Evolutionary conservation across 2,113 vertebrate species (phyloP), one percentile per base, ranked within the genome.

Genomic region (Cinclus mexicanus): DNA sequence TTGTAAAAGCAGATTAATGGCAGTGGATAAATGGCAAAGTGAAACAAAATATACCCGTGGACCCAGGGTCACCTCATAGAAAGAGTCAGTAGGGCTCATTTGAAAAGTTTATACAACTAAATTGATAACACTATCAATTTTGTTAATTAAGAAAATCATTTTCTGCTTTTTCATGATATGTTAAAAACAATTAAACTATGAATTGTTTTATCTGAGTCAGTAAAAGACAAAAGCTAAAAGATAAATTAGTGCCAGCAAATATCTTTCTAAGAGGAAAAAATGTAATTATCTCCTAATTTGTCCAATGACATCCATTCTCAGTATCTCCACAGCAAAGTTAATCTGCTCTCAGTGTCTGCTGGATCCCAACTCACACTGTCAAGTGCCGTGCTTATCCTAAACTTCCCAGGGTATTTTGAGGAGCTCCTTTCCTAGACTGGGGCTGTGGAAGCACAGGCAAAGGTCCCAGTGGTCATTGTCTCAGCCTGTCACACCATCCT

Each of bases 161-260:
- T 87, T 63, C 50, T 93, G 14, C 5, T 63, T 10, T 56, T 16
- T 83, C 9, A 14, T 46, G 19, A 28, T 47, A 50, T 6, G 4
- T 53, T 83, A 69, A 74, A 82, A 90, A 19, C 28, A 74, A 83
- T 65, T 65, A 65, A 92, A 46, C 4, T 12, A 64, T 19, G 25
- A 65, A 59, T 63, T n/a, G 53, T 91, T 87, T 81, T 65, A 63
- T 70, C 44, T 2, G 9, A 79, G 11, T 44, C 23, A 37, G 8
- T 74, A 67, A 57, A 96, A 89, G 46, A 83, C 50, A 69, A 81
- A 83, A 88, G 49, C 24, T 88, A 35, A 71, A 84, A 71, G 23
- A 42, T 15, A 39, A 29, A 50, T 70, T 55, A 50, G 29, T 59
- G 14, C 11, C n/a, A 50, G 31, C 20, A 42, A 42, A 28, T 28